phyloP scores from a whole-genome alignment of 2,888 invertebrate species.

The Entomobrya multifasciata region DNA sequence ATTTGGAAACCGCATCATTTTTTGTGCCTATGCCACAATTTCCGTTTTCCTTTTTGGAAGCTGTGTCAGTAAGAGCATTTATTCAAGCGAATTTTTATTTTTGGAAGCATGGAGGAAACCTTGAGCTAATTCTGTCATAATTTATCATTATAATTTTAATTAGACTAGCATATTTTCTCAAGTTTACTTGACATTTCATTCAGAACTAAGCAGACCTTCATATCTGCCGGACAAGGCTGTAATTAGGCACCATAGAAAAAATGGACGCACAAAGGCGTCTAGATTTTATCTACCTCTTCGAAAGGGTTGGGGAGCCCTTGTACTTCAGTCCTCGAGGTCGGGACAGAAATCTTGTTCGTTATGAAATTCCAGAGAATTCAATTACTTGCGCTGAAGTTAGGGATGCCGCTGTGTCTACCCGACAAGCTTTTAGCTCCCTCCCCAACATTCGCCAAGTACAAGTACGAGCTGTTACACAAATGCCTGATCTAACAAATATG shows the following conservation, averaged over 20 bases:
- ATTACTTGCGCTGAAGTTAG: slow-evolving; percentile 39
- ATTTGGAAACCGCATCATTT: no score
- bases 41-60: no score
- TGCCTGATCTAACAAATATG: slow-evolving; percentile 57
- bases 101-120: no score
- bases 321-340: slow-evolving; percentile 74
- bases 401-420: slow-evolving; percentile 49
- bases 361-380: slow-evolving; percentile 44
- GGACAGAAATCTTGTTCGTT: slow-evolving; percentile 51
- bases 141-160: no score
- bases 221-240: neutral
- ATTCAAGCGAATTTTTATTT: no score
- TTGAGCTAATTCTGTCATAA: no score
- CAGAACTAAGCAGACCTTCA: neutral
- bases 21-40: no score
- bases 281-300: slow-evolving; percentile 76
- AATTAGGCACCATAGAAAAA: neutral
- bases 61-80: no score
- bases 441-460: neutral
- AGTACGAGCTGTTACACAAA: slow-evolving; percentile 17
- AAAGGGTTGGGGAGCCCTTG: slow-evolving; percentile 75
- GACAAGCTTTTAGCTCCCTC: slow-evolving; percentile 20
- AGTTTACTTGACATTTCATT: no score
- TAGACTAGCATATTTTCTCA: no score
- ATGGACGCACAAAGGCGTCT: slow-evolving; percentile 40